Evolutionary conservation across 2,888 invertebrate species (phyloP).

Genomic region (Dinocampus coccinellae): DNA sequence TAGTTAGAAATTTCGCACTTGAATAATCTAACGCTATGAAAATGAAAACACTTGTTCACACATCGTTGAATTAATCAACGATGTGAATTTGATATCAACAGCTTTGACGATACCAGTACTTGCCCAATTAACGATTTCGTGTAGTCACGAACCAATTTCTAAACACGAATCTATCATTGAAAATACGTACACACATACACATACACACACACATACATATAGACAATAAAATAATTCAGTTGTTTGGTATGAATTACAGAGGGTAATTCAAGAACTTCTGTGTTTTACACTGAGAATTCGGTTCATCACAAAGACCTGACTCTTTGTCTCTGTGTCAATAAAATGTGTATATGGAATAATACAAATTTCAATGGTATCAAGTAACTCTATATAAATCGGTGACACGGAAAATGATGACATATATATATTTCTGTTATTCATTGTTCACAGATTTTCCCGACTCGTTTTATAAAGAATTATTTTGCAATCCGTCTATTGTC

Average conservation of each 20-base stretch:
- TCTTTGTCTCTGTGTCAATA: too few relatives aligned
- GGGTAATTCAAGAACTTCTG: background rate
- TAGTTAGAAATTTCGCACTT: too few relatives aligned
- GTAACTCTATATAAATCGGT: background rate
- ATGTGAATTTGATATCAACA: too few relatives aligned
- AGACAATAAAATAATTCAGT: background rate
- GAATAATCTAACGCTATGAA: background rate
- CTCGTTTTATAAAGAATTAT: background rate
- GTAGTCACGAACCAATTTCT: background rate
- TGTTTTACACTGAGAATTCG: background rate
- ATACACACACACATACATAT: background rate
- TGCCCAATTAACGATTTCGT: background rate
- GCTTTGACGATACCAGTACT: background rate
- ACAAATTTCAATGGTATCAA: background rate
- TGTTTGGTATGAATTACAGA: background rate
- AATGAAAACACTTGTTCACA: constrained; percentile 30
- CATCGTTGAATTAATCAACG: background rate
- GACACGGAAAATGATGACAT: background rate
- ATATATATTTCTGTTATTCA: background rate
- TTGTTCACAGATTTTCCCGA: background rate
- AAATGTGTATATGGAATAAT: background rate
- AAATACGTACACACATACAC: background rate
- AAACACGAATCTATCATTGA: too few relatives aligned
- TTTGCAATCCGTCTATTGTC: background rate
- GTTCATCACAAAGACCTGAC: background rate